Percentiles rank a stretch among this genome's conserved stretches.
phyloP scores from a whole-genome alignment of 1,140 invertebrate species.

The Psix sp. region DNA sequence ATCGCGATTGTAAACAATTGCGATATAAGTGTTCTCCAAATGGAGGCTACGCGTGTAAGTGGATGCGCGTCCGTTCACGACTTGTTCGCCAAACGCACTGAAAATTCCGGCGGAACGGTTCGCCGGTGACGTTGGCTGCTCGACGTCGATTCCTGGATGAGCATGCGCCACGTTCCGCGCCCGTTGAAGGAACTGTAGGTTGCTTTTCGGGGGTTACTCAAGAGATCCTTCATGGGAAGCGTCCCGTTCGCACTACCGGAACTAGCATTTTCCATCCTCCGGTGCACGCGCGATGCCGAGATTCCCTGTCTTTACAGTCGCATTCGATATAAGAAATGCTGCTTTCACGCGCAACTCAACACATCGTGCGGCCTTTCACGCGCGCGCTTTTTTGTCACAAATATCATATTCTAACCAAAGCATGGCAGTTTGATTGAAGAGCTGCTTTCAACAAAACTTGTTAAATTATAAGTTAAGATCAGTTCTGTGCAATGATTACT shows the following conservation, averaged over 20 bases:
- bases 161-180: slow-evolving; percentile 64
- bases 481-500: too few species aligned
- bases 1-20: neutral
- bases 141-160: slow-evolving; percentile 62
- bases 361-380: neutral
- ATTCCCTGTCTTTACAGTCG: slow-evolving; percentile 46
- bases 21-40: slow-evolving; percentile 53
- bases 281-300: slow-evolving; percentile 42
- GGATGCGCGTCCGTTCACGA: slow-evolving; percentile 72
- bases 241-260: slow-evolving; percentile 55
- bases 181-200: slow-evolving; percentile 53
- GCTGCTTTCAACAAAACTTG: too few species aligned
- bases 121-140: slow-evolving; percentile 72
- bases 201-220: slow-evolving; percentile 57
- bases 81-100: slow-evolving; percentile 77
- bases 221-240: slow-evolving; percentile 54
- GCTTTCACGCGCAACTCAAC: slow-evolving; percentile 46
- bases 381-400: neutral
- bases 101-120: slow-evolving; percentile 70
- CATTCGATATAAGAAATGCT: slow-evolving; percentile 44
- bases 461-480: too few species aligned
- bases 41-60: slow-evolving; percentile 32
- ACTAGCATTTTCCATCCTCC: slow-evolving; percentile 39
- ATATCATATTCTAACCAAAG: too few species aligned
- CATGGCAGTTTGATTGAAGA: too few species aligned